Conservation (phyloP, 1,140 invertebrate species). For the Drosophila triauraria region DNA sequence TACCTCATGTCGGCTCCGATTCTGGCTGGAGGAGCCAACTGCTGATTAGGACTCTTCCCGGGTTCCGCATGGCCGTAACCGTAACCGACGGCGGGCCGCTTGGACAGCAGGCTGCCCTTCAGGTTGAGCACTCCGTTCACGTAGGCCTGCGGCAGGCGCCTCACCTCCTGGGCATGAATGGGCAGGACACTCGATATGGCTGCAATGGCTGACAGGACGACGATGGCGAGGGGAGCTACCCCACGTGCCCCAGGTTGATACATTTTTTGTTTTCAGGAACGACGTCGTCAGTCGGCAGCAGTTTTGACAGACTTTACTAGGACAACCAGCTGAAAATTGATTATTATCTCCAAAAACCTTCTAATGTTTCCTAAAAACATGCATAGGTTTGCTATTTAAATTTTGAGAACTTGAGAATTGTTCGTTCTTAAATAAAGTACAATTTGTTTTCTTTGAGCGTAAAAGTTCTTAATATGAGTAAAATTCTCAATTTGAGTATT, state of each 20-base stretch:
- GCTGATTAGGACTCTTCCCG: not conserved
- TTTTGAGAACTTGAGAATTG: too few species aligned
- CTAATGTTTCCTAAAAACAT: too few species aligned
- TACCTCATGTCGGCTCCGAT: not conserved
- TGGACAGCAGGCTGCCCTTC: slow-evolving; percentile 53
- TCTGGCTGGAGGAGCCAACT: not conserved
- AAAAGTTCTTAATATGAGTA: too few species aligned
- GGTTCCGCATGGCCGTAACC: too few species aligned
- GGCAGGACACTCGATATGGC: slow-evolving; percentile 4
- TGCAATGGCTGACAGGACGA: slow-evolving; percentile 12
- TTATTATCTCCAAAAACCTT: not conserved
- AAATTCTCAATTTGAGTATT: too few species aligned
- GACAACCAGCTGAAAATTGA: not conserved
- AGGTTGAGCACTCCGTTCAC: slow-evolving; percentile 65
- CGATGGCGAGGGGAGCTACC: slow-evolving; percentile 12
- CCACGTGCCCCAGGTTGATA: slow-evolving; percentile 32
- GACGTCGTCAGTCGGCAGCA: slow-evolving; percentile 16
- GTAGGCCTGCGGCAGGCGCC: slow-evolving; percentile 31
- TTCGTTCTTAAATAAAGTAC: too few species aligned
- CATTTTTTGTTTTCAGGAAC: slow-evolving; percentile 56
- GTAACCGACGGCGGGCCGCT: not conserved
- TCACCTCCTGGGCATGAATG: not conserved
- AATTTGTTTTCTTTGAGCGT: too few species aligned
- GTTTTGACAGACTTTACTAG: slow-evolving; percentile 39
- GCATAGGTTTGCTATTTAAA: too few species aligned